A percentile compares a stretch with the other conserved stretches of the same genome.
Evolutionary conservation across 1,140 invertebrate species (phyloP).

Genomic region (Solen grandis): DNA sequence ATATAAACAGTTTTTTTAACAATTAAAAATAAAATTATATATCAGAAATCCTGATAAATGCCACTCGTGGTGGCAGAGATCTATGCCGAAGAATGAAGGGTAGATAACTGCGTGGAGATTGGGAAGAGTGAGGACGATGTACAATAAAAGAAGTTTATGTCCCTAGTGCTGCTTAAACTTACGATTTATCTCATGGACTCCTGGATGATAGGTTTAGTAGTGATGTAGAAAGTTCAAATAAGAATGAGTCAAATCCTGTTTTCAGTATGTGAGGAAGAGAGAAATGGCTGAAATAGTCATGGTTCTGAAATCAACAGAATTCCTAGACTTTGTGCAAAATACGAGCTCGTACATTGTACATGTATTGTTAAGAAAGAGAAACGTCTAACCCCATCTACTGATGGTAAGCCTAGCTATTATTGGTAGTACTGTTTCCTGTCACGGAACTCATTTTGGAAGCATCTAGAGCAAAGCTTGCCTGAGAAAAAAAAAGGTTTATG

Average conservation of each 20-base stretch:
- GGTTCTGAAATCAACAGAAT: conserved; percentile 30
- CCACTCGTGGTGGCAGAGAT: no score
- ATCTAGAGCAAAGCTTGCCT: conserved; percentile 13
- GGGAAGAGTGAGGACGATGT: conserved; percentile 4
- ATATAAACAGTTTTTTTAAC: no score
- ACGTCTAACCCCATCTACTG: conserved; percentile 5
- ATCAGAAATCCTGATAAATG: no score
- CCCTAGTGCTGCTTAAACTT: conserved; percentile 11
- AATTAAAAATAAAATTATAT: no score
- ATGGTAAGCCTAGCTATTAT: conserved; percentile 14
- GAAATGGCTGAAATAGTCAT: conserved; percentile 39
- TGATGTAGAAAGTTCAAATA: background rate
- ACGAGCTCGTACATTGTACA: no score
- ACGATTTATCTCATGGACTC: conserved; percentile 29
- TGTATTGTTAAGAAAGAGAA: conserved; percentile 28
- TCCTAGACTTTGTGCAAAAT: conserved; percentile 21
- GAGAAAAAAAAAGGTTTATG: conserved; percentile 7
- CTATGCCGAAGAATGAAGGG: no score
- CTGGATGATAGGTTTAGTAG: conserved; percentile 20
- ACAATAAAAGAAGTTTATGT: conserved; percentile 23
- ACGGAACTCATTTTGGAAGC: conserved; percentile 7
- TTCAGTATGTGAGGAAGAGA: background rate
- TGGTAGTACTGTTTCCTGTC: conserved; percentile 24
- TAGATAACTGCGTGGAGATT: no score
- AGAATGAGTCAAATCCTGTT: conserved; percentile 12